Evolutionary conservation across 35 echinoderm and acorn worm genomes (phyloP).

Genomic region (Heliocidaris erythrogramma): DNA sequence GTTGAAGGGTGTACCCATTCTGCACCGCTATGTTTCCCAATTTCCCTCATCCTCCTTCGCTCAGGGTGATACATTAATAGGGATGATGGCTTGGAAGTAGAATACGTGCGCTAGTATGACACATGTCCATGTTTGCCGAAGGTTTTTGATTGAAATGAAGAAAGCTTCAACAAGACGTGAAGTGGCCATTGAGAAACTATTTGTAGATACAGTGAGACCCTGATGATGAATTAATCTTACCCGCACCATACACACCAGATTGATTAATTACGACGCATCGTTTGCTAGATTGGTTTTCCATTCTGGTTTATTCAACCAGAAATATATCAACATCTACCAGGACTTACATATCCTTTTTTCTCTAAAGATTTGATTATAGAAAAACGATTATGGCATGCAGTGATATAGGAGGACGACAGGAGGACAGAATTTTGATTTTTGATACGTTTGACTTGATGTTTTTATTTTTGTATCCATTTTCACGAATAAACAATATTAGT

Average conservation of each 20-base stretch:
- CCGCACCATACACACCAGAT: background rate
- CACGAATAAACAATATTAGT: too few relatives aligned
- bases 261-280: background rate
- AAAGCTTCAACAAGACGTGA: background rate
- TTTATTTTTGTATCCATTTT: too few relatives aligned
- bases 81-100: background rate
- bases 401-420: background rate
- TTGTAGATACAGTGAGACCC: background rate
- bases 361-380: background rate
- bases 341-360: background rate
- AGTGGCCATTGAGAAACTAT: background rate
- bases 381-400: background rate
- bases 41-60: background rate
- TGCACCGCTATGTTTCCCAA: background rate
- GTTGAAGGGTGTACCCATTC: background rate
- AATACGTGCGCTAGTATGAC: slow-evolving; percentile 1
- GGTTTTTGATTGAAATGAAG: background rate
- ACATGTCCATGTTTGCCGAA: background rate
- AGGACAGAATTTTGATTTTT: too few relatives aligned
- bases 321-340: background rate
- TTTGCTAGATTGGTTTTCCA: background rate
- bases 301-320: background rate
- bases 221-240: slow-evolving; percentile 18
- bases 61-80: background rate
- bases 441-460: too few relatives aligned